These are phyloP conservation scores for Willisornis vidua DNA, from an alignment of 2,113 vertebrate species.

Conservation along the genomic window DNA sequence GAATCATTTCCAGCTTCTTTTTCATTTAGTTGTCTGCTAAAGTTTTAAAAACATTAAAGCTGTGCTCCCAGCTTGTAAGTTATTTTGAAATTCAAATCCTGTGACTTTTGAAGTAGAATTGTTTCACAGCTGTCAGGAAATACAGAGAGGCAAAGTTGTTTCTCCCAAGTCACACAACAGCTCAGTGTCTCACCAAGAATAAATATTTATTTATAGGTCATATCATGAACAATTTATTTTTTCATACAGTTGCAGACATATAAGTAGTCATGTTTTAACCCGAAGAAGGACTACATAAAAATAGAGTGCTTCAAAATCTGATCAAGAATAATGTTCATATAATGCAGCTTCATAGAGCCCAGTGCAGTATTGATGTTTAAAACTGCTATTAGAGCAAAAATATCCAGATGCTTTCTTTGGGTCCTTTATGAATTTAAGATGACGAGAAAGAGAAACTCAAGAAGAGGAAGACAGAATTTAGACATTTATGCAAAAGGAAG, in stretches of 20 bases:
- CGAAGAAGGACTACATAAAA: not conserved
- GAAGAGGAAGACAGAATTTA: not conserved
- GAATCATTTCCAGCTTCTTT: not conserved
- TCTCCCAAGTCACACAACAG: conserved; percentile 20
- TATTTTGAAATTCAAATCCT: conserved; percentile 65
- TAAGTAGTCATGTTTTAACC: not conserved
- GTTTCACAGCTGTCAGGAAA: conserved; percentile 51
- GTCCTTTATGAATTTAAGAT: not conserved
- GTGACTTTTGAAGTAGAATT: conserved; percentile 52
- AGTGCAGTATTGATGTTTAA: not conserved
- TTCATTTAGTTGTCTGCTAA: not conserved
- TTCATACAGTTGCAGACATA: not conserved
- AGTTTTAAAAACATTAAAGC: conserved; percentile 46
- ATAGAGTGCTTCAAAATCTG: not conserved
- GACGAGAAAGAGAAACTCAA: not conserved
- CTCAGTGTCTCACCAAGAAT: not conserved
- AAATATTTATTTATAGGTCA: conserved; percentile 49
- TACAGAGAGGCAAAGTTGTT: not conserved
- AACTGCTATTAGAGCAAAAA: not conserved
- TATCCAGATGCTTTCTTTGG: not conserved
- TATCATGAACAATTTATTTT: conserved; percentile 5
- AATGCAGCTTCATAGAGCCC: not conserved
- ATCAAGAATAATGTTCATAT: not conserved
- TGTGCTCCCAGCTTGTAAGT: not conserved
- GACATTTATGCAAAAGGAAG: not conserved